phyloP scores from a whole-genome alignment of 2,113 vertebrate genomes.

The Seriola quinqueradiata region DNA sequence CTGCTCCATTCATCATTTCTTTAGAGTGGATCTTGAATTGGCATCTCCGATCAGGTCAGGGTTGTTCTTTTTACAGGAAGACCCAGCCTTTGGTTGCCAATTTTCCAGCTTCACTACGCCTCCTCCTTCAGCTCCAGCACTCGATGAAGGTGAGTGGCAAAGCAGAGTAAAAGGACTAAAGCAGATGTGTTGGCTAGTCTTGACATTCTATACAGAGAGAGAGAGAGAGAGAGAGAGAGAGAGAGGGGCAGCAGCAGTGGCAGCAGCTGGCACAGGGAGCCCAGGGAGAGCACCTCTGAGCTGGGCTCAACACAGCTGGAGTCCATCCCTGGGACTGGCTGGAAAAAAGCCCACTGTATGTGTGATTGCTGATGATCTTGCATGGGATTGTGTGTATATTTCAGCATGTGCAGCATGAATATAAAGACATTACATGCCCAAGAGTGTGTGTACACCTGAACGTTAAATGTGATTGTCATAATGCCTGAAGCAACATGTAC shows the following conservation, averaged over 20 bases:
- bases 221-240: slow-evolving; percentile 1
- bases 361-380: slow-evolving; percentile 21
- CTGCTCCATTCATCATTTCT: slow-evolving; percentile 43
- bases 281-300: slow-evolving; percentile 63
- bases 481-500: background rate
- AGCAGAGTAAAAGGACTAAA: slow-evolving; percentile 15
- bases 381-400: background rate
- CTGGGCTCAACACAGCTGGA: slow-evolving; percentile 59
- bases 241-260: slow-evolving; percentile 6
- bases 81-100: slow-evolving; percentile 28
- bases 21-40: slow-evolving; percentile 40
- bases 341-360: slow-evolving; percentile 1
- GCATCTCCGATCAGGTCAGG: slow-evolving; percentile 46
- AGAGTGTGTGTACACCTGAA: background rate
- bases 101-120: slow-evolving; percentile 33
- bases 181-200: slow-evolving; percentile 38
- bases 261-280: slow-evolving; percentile 54
- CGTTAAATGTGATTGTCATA: background rate
- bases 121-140: slow-evolving; percentile 35
- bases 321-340: slow-evolving; percentile 36
- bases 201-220: slow-evolving; percentile 10
- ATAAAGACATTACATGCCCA: background rate
- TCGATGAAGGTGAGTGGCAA: slow-evolving; percentile 22
- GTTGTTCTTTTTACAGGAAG: slow-evolving; percentile 41
- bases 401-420: background rate